phyloP scores from a whole-genome alignment of 2,113 vertebrate species.

The Alexandromys fortis region DNA sequence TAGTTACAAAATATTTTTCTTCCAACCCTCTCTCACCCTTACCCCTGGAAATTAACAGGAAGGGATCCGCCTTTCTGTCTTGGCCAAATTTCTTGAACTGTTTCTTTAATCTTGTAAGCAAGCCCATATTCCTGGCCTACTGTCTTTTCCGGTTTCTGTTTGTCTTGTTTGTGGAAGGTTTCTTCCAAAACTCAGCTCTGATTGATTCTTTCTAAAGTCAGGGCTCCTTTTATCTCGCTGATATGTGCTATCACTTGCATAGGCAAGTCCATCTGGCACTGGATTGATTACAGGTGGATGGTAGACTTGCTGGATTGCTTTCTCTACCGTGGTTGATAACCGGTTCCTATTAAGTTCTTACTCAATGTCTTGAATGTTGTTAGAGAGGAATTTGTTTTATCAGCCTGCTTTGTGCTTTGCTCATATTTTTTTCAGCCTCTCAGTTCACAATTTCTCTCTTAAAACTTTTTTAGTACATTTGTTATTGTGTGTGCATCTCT shows the following conservation, averaged over 20 bases:
- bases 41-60: neutral
- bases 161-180: neutral
- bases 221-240: neutral
- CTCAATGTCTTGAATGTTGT: neutral
- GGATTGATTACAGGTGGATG: neutral
- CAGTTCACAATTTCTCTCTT: neutral
- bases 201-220: neutral
- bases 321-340: neutral
- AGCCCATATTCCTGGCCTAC: neutral
- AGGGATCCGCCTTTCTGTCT: neutral
- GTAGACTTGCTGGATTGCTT: neutral
- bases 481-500: neutral
- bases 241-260: neutral
- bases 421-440: neutral
- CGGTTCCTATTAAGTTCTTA: neutral
- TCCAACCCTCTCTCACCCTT: neutral
- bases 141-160: neutral
- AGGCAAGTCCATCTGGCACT: neutral
- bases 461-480: neutral
- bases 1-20: slow-evolving; percentile 7
- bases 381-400: neutral
- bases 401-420: neutral
- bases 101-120: neutral
- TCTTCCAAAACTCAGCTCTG: neutral
- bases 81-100: neutral